A percentile compares a stretch with the other conserved stretches of the same genome.
These are phyloP conservation scores for Wiebesia pumilae DNA, from an alignment of 1,140 invertebrate genomes.

Conservation along the genomic window DNA sequence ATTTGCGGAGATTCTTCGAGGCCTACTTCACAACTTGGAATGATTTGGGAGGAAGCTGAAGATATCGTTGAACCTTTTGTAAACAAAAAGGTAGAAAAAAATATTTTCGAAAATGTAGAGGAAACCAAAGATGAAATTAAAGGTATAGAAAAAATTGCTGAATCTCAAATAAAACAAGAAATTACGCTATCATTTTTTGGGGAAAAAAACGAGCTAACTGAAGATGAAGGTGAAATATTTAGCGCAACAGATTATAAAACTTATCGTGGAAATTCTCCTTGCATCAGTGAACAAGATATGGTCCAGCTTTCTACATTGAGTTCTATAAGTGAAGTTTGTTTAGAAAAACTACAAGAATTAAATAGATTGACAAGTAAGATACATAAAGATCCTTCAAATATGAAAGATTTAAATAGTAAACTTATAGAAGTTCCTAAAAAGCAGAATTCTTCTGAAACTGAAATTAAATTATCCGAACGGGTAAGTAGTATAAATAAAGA, in stretches of 20 bases:
- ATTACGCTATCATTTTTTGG: constrained; percentile 69
- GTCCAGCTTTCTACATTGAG: constrained; percentile 84
- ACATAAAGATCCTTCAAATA: constrained; percentile 85
- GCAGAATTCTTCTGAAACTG: constrained; percentile 76
- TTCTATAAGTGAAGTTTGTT: constrained; percentile 84
- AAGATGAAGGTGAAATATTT: constrained; percentile 81
- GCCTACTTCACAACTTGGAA: constrained; percentile 82
- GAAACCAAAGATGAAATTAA: constrained; percentile 34
- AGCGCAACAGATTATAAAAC: constrained; percentile 87
- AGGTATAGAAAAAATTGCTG: constrained; percentile 74
- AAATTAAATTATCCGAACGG: constrained; percentile 79
- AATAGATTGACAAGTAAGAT: constrained; percentile 84
- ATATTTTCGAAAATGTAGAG: constrained; percentile 60
- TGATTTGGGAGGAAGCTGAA: constrained; percentile 85
- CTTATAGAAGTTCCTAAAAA: constrained; percentile 77
- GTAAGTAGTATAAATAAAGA: constrained; percentile 82
- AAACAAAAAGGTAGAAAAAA: constrained; percentile 65
- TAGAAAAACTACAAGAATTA: constrained; percentile 86
- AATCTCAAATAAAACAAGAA: constrained; percentile 67
- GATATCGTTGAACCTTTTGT: constrained; percentile 73
- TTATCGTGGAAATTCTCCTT: constrained; percentile 83
- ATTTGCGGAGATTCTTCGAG: constrained; percentile 79
- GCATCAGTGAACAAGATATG: constrained; percentile 85
- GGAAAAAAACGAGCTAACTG: constrained; percentile 68
- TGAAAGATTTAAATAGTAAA: constrained; percentile 84